Evolutionary conservation across 2,888 invertebrate species (phyloP).

Genomic region (Chloromyia formosa): DNA sequence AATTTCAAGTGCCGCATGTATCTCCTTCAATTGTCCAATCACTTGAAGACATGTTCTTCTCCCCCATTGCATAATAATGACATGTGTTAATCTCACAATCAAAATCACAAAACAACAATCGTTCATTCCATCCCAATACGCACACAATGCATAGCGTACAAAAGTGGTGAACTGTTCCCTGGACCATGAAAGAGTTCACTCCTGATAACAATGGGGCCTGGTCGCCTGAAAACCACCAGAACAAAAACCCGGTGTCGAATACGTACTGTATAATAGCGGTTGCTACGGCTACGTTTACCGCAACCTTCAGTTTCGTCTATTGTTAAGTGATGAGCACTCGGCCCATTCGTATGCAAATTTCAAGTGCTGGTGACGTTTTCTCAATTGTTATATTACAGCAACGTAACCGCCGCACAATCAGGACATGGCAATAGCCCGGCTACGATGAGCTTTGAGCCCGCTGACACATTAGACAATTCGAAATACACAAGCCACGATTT

Average conservation of each 20-base stretch:
- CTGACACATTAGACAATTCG: not conserved
- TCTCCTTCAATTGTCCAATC: too few relatives aligned
- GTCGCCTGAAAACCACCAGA: not conserved
- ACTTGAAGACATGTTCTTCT: too few relatives aligned
- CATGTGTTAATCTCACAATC: not conserved
- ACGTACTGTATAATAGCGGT: not conserved
- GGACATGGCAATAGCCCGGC: not conserved
- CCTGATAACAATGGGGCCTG: not conserved
- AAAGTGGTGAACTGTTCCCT: not conserved
- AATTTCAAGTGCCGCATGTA: too few relatives aligned
- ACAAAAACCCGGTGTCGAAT: not conserved
- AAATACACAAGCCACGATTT: not conserved
- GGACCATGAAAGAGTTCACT: slow-evolving; percentile 6
- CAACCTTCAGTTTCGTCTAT: not conserved
- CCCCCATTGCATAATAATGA: too few relatives aligned
- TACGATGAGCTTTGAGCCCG: not conserved
- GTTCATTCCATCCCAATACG: not conserved
- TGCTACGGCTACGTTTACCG: too few relatives aligned
- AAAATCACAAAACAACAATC: not conserved
- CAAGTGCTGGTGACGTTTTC: not conserved
- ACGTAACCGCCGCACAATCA: not conserved
- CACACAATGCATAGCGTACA: not conserved
- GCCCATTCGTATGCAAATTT: not conserved
- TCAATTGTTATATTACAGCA: not conserved
- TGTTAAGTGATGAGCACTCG: not conserved